Evolutionary conservation across 2,113 vertebrate species (phyloP).

Genomic region (Clarias magur): DNA sequence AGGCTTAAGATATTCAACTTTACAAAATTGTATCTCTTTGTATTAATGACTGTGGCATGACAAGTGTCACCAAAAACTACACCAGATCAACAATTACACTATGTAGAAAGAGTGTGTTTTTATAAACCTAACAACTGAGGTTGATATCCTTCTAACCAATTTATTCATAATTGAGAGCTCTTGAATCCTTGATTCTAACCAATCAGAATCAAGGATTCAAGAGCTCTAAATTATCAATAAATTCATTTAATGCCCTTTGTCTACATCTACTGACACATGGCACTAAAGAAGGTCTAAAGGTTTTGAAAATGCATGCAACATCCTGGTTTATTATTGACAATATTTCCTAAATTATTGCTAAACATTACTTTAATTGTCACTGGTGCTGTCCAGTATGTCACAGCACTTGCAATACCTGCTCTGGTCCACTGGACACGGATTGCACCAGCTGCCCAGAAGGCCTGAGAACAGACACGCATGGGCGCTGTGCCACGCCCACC

Average conservation of each 20-base stretch:
- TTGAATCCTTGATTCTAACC: too few relatives aligned
- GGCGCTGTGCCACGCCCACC: conserved; percentile 65
- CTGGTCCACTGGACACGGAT: conserved; percentile 60
- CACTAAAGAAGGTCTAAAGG: not conserved
- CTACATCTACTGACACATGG: not conserved
- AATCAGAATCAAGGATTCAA: not conserved
- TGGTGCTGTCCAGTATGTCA: conserved; percentile 75
- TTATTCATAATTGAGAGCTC: too few relatives aligned
- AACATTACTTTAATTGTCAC: not conserved
- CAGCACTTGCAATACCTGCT: conserved; percentile 77
- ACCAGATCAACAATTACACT: not conserved
- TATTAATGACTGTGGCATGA: too few relatives aligned
- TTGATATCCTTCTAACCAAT: not conserved
- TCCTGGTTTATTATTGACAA: not conserved
- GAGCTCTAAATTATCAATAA: not conserved
- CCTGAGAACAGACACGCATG: conserved; percentile 52
- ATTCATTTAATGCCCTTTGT: not conserved
- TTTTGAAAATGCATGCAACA: not conserved
- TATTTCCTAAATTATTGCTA: not conserved
- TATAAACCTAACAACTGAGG: not conserved
- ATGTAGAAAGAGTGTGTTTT: not conserved
- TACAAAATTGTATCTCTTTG: too few relatives aligned
- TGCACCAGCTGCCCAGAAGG: conserved; percentile 79
- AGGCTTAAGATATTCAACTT: too few relatives aligned
- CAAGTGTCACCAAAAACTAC: not conserved